phyloP scores from a whole-genome alignment of 2,113 vertebrate species.

The Theristicus caerulescens region DNA sequence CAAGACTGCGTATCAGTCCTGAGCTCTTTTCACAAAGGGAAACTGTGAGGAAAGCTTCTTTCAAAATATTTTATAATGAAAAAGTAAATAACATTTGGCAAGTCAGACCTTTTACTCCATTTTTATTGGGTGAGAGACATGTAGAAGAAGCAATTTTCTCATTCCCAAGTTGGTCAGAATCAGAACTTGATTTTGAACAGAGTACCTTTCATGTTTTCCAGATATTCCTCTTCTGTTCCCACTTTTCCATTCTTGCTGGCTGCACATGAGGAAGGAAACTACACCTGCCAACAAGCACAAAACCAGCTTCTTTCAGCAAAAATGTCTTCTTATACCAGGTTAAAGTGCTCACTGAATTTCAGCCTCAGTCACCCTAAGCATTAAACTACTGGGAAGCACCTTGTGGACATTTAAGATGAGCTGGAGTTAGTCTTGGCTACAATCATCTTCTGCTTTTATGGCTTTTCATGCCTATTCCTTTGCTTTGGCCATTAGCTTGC shows the following conservation, averaged over 20 bases:
- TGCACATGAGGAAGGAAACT: not conserved
- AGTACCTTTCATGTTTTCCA: not conserved
- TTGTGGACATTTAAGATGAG: not conserved
- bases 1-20: not conserved
- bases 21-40: not conserved
- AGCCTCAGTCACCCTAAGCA: not conserved
- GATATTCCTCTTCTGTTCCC: not conserved
- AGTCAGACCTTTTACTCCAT: not conserved
- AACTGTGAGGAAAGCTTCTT: not conserved
- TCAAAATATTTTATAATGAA: not conserved
- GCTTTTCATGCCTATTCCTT: not conserved
- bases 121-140: not conserved
- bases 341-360: not conserved
- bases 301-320: not conserved
- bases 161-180: not conserved
- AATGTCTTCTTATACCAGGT: not conserved
- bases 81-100: not conserved
- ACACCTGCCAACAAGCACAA: not conserved
- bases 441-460: accelerated
- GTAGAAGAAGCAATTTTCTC: not conserved
- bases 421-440: not conserved
- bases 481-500: not conserved
- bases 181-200: not conserved
- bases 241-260: not conserved
- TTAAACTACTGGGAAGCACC: not conserved